These are phyloP conservation scores for Smittia sp. DNA, from an alignment of 2,888 invertebrate genomes.

Conservation along the genomic window DNA sequence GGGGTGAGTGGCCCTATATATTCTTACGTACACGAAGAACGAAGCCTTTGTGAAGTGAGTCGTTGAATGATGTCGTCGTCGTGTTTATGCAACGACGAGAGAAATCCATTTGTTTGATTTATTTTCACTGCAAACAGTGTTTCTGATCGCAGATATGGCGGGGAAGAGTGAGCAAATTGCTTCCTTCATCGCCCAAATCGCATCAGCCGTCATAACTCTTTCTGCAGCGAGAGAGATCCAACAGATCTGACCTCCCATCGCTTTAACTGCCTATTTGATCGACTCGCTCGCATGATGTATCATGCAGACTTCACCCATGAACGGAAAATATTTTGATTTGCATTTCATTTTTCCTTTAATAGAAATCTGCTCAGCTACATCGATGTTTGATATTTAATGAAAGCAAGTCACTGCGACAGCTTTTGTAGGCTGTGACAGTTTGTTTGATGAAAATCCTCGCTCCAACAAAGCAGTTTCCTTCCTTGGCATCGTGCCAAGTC, in stretches of 20 bases:
- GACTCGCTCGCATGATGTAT: not conserved
- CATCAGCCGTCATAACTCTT: constrained; percentile 32
- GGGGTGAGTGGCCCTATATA: too few relatives aligned
- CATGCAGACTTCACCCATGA: not conserved
- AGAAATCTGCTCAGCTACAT: not conserved
- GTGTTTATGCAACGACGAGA: constrained; percentile 22
- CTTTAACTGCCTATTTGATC: constrained; percentile 19
- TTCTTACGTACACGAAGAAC: too few relatives aligned
- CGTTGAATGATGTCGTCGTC: not conserved
- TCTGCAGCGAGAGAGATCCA: not conserved
- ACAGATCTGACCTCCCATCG: constrained; percentile 38
- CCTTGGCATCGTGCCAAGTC: not conserved
- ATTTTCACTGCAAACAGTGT: constrained; percentile 19
- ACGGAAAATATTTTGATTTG: constrained; percentile 37
- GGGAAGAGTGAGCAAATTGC: constrained; percentile 18
- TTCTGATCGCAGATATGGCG: constrained; percentile 26
- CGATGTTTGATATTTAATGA: too few relatives aligned
- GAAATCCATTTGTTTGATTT: constrained; percentile 14
- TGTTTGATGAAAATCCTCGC: not conserved
- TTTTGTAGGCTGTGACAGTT: not conserved
- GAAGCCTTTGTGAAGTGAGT: too few relatives aligned
- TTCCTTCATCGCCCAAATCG: constrained; percentile 39
- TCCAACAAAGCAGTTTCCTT: not conserved
- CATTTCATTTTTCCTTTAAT: constrained; percentile 23
- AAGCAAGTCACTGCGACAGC: not conserved